Evolutionary conservation across 1,140 invertebrate species (phyloP).

Genomic region (Antheraea pernyi): DNA sequence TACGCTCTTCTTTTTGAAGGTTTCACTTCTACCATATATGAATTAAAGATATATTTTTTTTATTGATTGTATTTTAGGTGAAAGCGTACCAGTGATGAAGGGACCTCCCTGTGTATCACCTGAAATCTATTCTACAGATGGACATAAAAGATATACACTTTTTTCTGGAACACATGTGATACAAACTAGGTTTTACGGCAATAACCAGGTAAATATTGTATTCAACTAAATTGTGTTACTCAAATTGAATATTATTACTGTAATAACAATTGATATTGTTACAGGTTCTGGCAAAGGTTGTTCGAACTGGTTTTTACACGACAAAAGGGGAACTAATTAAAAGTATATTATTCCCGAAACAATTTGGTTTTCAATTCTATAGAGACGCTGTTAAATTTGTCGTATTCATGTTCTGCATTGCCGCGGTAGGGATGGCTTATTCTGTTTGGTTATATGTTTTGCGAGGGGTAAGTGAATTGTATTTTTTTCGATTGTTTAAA

Average conservation of each 20-base stretch:
- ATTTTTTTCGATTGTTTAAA: no score
- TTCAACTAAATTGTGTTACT: no score
- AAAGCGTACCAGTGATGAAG: conserved; percentile 91
- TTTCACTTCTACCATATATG: no score
- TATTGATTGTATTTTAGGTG: conserved; percentile 73
- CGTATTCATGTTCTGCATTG: conserved; percentile 79
- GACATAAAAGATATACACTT: conserved; percentile 89
- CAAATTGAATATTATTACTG: no score
- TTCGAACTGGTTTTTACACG: conserved; percentile 93
- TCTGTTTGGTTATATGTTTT: conserved; percentile 79
- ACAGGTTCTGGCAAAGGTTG: conserved; percentile 88
- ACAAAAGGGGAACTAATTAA: conserved; percentile 94
- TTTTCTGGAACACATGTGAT: conserved; percentile 93
- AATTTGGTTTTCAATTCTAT: conserved; percentile 95
- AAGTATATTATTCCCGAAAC: conserved; percentile 95
- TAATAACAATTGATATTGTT: conserved; percentile 12
- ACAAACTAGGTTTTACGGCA: conserved; percentile 92
- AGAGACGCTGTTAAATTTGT: conserved; percentile 94
- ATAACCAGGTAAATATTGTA: conserved; percentile 79
- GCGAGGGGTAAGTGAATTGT: conserved; percentile 72
- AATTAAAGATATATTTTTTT: no score
- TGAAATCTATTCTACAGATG: conserved; percentile 81
- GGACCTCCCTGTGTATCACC: conserved; percentile 83
- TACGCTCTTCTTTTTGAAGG: no score
- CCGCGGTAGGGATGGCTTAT: conserved; percentile 79